Evolutionary conservation across 2,113 vertebrate genomes (phyloP).

Genomic region (Oncorhynchus mykiss): DNA sequence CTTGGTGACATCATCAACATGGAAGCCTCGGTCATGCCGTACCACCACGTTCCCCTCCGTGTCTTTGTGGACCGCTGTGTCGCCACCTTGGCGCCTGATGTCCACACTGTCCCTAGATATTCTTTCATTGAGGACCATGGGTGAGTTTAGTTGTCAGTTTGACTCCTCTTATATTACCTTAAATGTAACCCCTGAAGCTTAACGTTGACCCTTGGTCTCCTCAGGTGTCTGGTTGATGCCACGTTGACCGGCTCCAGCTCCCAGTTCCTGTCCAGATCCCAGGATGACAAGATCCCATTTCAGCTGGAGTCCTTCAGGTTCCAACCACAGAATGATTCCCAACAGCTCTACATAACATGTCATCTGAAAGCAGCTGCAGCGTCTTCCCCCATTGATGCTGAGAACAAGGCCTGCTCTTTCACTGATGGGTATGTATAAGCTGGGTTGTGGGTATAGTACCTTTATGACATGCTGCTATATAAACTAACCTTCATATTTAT

Average conservation of each 20-base stretch:
- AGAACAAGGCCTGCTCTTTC: not conserved
- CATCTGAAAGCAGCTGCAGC: not conserved
- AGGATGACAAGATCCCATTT: constrained; percentile 58
- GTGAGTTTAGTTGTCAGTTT: constrained; percentile 12
- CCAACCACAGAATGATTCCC: constrained; percentile 34
- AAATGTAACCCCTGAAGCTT: not conserved
- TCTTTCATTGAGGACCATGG: constrained; percentile 65
- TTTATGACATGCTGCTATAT: too few relatives aligned
- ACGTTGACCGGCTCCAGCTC: constrained; percentile 56
- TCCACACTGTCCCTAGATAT: constrained; percentile 57
- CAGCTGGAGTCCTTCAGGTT: constrained; percentile 64
- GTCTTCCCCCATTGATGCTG: not conserved
- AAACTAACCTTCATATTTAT: too few relatives aligned
- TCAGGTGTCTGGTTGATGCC: constrained; percentile 68
- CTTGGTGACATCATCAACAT: constrained; percentile 63
- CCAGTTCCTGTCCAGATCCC: constrained; percentile 50
- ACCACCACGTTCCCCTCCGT: constrained; percentile 58
- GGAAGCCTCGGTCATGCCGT: constrained; percentile 57
- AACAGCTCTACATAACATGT: not conserved
- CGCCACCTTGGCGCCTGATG: constrained; percentile 49
- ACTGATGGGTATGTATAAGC: not conserved
- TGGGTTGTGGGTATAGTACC: too few relatives aligned
- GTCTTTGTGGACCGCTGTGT: constrained; percentile 69
- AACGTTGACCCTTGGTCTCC: not conserved
- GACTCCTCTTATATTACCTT: not conserved